Evolutionary conservation across 2,888 invertebrate genomes (phyloP).

Genomic region (Dicyrtoma fusca): DNA sequence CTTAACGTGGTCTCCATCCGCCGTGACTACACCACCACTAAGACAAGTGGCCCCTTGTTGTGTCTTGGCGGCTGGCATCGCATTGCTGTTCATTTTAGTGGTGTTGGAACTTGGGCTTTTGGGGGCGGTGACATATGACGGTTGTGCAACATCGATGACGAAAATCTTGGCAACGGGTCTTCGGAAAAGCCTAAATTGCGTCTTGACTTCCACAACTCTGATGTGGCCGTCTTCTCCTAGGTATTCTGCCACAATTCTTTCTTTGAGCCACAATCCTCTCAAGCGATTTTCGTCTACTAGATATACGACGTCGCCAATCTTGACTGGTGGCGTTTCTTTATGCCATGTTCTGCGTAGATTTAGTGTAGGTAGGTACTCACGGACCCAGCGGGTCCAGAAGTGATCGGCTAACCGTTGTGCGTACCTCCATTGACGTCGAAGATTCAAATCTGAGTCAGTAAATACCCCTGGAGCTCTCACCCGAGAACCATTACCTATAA

Average conservation of each 20-base stretch:
- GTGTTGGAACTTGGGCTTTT: too few relatives aligned
- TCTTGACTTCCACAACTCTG: slow-evolving; percentile 30
- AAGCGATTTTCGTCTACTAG: slow-evolving; percentile 21
- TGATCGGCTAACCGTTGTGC: slow-evolving; percentile 42
- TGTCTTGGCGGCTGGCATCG: too few relatives aligned
- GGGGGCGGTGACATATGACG: too few relatives aligned
- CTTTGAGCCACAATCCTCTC: slow-evolving; percentile 34
- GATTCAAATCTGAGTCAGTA: not conserved
- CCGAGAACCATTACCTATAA: slow-evolving; percentile 48
- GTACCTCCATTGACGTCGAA: slow-evolving; percentile 35
- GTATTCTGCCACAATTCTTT: not conserved
- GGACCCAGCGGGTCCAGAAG: slow-evolving; percentile 51
- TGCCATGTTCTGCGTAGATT: slow-evolving; percentile 45
- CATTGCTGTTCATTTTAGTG: too few relatives aligned
- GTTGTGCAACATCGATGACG: too few relatives aligned
- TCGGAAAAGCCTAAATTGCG: not conserved
- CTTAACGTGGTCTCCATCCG: too few relatives aligned
- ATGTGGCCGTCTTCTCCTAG: slow-evolving; percentile 33
- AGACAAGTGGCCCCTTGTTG: too few relatives aligned
- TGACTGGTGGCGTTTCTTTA: not conserved
- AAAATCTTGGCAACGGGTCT: too few relatives aligned
- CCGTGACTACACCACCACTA: too few relatives aligned
- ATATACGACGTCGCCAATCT: slow-evolving; percentile 33
- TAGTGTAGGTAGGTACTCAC: slow-evolving; percentile 47
- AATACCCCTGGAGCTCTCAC: slow-evolving; percentile 40